Percentiles rank a stretch among this genome's conserved stretches.
phyloP scores from a whole-genome alignment of 2,888 invertebrate species.

The Cremastinae sp. region DNA sequence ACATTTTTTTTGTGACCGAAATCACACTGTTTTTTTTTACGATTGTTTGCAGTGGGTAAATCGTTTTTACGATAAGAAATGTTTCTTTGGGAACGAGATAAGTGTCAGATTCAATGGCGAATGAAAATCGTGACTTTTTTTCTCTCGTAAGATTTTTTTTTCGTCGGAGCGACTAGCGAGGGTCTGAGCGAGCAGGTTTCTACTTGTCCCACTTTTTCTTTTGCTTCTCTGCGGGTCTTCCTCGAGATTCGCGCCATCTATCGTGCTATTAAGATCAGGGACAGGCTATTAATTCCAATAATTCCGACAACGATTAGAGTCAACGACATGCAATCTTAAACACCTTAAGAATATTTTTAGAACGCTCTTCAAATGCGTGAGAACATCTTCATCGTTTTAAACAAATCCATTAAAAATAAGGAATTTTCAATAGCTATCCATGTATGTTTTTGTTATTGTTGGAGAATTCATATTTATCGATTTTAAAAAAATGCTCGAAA shows the following conservation, averaged over 20 bases:
- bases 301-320: not conserved
- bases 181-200: constrained; percentile 23
- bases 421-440: no score
- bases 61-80: constrained; percentile 42
- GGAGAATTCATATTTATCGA: no score
- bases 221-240: constrained; percentile 26
- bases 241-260: constrained; percentile 16
- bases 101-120: not conserved
- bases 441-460: no score
- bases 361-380: no score
- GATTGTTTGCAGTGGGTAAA: not conserved
- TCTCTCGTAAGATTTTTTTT: not conserved
- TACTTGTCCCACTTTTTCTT: constrained; percentile 26
- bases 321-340: not conserved
- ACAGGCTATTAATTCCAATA: constrained; percentile 11
- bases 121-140: constrained; percentile 8
- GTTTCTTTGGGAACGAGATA: constrained; percentile 41
- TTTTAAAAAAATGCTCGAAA: no score
- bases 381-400: no score
- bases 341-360: no score
- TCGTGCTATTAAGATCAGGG: constrained; percentile 35
- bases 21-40: not conserved
- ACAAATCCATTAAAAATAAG: no score
- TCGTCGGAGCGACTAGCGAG: not conserved
- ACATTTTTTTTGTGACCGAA: no score